A percentile compares a stretch with the other conserved stretches of the same genome.
Conservation (phyloP, 92 coral and sea anemone genomes). For the Diadumene lineata region DNA sequence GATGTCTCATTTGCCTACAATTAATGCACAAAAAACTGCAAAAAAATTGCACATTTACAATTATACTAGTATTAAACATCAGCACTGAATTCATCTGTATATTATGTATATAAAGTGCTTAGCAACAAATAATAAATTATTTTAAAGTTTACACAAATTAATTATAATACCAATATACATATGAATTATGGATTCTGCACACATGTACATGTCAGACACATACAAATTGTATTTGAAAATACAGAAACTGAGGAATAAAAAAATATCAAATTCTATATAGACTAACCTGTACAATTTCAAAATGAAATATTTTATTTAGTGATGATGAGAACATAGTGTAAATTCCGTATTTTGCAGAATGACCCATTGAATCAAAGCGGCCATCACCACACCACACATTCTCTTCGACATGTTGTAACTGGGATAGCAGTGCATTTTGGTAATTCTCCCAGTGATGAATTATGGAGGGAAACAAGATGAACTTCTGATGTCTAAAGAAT, state of each 20-base stretch:
- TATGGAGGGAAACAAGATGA: slow-evolving; percentile 6
- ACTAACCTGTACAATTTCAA: slow-evolving; percentile 12
- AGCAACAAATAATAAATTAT: neutral
- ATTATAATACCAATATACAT: neutral
- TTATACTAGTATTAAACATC: too few relatives aligned
- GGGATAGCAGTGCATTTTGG: neutral
- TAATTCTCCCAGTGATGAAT: slow-evolving; percentile 21
- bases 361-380: slow-evolving; percentile 30
- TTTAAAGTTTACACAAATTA: neutral
- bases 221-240: neutral
- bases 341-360: slow-evolving; percentile 26
- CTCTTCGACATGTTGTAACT: slow-evolving; percentile 11
- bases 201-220: neutral
- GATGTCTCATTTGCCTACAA: slow-evolving; percentile 67
- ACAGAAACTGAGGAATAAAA: too few relatives aligned
- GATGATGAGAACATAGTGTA: slow-evolving; percentile 25
- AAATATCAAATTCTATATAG: too few relatives aligned
- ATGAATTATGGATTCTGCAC: neutral
- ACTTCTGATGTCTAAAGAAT: slow-evolving; percentile 14
- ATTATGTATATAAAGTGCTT: too few relatives aligned
- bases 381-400: slow-evolving; percentile 32
- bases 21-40: slow-evolving; percentile 1
- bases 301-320: slow-evolving; percentile 29
- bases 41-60: too few relatives aligned
- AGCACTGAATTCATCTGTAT: too few relatives aligned